Conservation (phyloP, 2,797 vertebrate genomes). For the Protosalanx chinensis region DNA sequence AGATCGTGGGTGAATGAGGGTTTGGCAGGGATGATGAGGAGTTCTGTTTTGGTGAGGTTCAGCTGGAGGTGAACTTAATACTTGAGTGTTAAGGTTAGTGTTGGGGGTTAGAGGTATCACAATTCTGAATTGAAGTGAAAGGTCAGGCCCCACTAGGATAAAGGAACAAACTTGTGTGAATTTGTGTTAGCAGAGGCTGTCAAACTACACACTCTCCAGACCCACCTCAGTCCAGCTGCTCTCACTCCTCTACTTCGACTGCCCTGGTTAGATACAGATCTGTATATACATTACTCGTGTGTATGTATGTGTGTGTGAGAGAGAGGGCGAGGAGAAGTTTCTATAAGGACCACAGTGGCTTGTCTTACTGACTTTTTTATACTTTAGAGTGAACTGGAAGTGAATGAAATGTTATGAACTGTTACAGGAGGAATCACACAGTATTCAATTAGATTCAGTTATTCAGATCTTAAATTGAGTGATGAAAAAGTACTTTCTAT, state of each 20-base stretch:
- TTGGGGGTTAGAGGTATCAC: too few species aligned
- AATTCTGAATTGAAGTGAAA: too few species aligned
- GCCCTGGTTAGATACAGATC: slow-evolving; percentile 31
- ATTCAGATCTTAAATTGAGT: neutral
- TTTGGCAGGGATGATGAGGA: too few species aligned
- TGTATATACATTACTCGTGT: neutral
- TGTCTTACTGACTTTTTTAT: slow-evolving; percentile 19
- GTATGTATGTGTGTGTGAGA: neutral
- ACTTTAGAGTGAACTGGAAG: too few species aligned
- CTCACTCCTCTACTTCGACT: slow-evolving; percentile 27
- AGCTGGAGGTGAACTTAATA: too few species aligned
- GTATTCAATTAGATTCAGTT: too few species aligned
- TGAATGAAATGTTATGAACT: slow-evolving; percentile 4
- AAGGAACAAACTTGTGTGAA: neutral
- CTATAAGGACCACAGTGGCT: neutral
- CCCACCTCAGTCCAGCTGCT: slow-evolving; percentile 27
- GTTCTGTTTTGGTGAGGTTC: too few species aligned
- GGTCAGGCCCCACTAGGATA: too few species aligned
- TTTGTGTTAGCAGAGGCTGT: neutral
- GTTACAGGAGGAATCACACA: too few species aligned
- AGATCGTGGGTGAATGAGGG: too few species aligned
- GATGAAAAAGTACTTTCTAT: neutral
- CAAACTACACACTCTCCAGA: neutral
- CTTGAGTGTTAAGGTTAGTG: too few species aligned
- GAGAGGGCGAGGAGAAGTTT: neutral